phyloP scores from a whole-genome alignment of 2,888 invertebrate species.

The Anaspis maculata region DNA sequence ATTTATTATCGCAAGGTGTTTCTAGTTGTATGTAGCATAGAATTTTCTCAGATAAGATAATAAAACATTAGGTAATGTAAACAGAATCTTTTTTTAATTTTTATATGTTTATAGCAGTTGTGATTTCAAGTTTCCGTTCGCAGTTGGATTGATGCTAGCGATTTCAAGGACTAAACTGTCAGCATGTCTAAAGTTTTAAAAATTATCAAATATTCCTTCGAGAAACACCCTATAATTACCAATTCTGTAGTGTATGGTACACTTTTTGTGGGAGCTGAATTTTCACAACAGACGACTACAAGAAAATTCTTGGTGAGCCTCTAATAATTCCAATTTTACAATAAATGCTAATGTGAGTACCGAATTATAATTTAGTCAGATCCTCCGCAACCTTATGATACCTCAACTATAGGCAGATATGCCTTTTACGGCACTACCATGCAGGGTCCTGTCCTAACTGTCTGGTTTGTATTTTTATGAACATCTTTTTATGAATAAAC shows the following conservation, averaged over 20 bases:
- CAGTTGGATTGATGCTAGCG: too few relatives aligned
- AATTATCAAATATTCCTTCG: slow-evolving; percentile 36
- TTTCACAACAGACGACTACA: slow-evolving; percentile 67
- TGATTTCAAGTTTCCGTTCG: too few relatives aligned
- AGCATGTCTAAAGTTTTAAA: slow-evolving; percentile 25
- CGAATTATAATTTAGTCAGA: slow-evolving; percentile 29
- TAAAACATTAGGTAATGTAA: too few relatives aligned
- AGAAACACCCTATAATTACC: slow-evolving; percentile 42
- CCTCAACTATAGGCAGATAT: slow-evolving; percentile 48
- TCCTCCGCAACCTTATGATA: slow-evolving; percentile 43
- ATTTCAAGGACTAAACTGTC: too few relatives aligned
- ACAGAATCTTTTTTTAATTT: too few relatives aligned
- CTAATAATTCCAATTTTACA: slow-evolving; percentile 6
- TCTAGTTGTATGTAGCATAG: too few relatives aligned
- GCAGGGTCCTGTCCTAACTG: slow-evolving; percentile 53
- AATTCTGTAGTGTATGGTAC: slow-evolving; percentile 62
- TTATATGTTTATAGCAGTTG: too few relatives aligned
- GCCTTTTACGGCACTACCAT: slow-evolving; percentile 52
- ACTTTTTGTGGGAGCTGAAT: slow-evolving; percentile 71
- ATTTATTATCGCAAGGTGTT: too few relatives aligned
- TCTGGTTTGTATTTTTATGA: slow-evolving; percentile 47
- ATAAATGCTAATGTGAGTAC: neutral
- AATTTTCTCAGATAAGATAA: too few relatives aligned
- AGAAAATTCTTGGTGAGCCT: slow-evolving; percentile 61
- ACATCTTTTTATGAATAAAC: too few relatives aligned